phyloP scores from a whole-genome alignment of 2,797 vertebrate genomes.

The Acrocephalus scirpaceus region DNA sequence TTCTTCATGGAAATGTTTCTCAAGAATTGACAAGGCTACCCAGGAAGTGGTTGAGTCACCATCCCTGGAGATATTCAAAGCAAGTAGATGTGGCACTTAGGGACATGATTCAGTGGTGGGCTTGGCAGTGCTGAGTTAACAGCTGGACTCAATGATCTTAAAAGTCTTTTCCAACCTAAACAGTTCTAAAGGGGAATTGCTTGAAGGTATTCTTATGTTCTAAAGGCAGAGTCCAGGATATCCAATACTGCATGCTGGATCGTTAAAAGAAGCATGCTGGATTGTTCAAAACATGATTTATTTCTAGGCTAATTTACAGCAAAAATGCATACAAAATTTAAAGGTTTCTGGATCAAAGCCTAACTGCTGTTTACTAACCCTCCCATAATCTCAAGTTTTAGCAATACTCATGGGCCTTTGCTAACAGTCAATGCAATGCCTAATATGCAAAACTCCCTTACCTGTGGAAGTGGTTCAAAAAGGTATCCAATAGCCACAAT shows the following conservation, averaged over 20 bases:
- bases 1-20: not conserved
- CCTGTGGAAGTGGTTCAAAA: slow-evolving; percentile 93
- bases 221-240: not conserved
- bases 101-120: not conserved
- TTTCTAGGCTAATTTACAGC: not conserved
- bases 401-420: not conserved
- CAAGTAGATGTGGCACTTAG: not conserved
- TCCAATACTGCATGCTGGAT: not conserved
- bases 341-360: not conserved
- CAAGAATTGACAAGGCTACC: not conserved
- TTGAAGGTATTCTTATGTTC: not conserved
- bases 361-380: not conserved
- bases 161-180: not conserved
- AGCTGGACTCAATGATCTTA: not conserved
- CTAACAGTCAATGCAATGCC: not conserved
- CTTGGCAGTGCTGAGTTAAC: not conserved
- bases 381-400: not conserved
- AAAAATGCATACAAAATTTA: not conserved
- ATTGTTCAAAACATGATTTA: not conserved
- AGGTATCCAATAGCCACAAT: slow-evolving; percentile 92
- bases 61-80: not conserved
- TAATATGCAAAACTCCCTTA: slow-evolving; percentile 58
- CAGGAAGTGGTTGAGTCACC: not conserved
- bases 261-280: not conserved
- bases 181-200: not conserved